These are phyloP conservation scores for Huso huso DNA, from an alignment of 2,797 vertebrate genomes.

Conservation along the genomic window DNA sequence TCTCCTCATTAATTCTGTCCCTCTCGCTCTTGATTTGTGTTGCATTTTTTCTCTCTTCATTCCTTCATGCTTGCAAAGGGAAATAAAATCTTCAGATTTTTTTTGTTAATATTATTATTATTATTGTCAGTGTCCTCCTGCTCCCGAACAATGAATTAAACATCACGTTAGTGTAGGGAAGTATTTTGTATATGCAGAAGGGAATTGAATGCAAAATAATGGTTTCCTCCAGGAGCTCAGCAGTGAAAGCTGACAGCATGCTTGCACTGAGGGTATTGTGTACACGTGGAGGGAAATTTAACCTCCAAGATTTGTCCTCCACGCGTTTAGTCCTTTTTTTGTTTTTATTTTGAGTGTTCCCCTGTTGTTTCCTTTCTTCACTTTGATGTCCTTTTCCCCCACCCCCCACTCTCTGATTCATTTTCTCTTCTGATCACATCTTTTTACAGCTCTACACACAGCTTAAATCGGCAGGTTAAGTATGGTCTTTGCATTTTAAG, in stretches of 20 bases:
- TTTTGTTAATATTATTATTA: slow-evolving; percentile 20
- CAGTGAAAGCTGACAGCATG: slow-evolving; percentile 29
- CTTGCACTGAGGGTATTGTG: slow-evolving; percentile 30
- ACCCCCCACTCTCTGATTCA: neutral
- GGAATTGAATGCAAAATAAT: slow-evolving; percentile 39
- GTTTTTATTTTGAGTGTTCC: slow-evolving; percentile 2
- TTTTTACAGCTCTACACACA: neutral
- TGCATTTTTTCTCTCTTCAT: slow-evolving; percentile 16
- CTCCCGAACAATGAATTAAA: slow-evolving; percentile 55
- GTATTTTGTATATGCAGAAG: slow-evolving; percentile 33
- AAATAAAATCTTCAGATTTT: slow-evolving; percentile 38
- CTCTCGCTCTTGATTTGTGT: slow-evolving; percentile 8
- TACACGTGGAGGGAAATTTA: slow-evolving; percentile 40
- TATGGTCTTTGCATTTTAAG: no score
- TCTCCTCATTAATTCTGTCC: slow-evolving; percentile 20
- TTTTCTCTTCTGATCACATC: neutral
- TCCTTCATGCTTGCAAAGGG: slow-evolving; percentile 19
- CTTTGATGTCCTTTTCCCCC: neutral
- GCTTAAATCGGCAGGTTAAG: no score
- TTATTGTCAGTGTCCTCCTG: slow-evolving; percentile 46
- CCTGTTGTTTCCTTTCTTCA: neutral
- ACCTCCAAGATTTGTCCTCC: slow-evolving; percentile 45
- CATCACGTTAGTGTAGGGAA: slow-evolving; percentile 47
- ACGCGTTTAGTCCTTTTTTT: slow-evolving; percentile 24
- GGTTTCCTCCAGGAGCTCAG: slow-evolving; percentile 37